Conservation (phyloP, 2,888 invertebrate species). For the Scaptomyza tumidula region DNA sequence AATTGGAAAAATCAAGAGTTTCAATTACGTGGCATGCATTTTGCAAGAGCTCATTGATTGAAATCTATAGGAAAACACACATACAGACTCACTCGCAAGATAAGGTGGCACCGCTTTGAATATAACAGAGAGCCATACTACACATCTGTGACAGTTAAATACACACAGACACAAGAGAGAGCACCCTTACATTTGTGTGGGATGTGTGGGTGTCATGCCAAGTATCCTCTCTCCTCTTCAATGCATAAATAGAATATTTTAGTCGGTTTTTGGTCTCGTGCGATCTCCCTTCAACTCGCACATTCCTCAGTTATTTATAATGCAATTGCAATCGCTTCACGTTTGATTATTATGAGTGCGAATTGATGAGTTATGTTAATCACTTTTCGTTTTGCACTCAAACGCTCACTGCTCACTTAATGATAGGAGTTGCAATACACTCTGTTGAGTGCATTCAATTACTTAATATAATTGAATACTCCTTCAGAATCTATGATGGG, state of each 20-base stretch:
- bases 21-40: constrained; percentile 67
- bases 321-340: constrained; percentile 8
- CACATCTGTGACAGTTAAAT: constrained; percentile 8
- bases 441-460: constrained; percentile 50
- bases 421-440: constrained; percentile 2
- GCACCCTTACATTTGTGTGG: background rate
- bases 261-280: background rate
- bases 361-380: constrained; percentile 33
- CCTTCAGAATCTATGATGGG: constrained; percentile 6
- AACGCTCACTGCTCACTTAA: constrained; percentile 18
- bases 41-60: constrained; percentile 50
- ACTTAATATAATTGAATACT: constrained; percentile 67
- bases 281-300: background rate
- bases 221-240: background rate
- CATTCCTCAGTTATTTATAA: background rate
- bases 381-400: constrained; percentile 34
- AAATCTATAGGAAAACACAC: constrained; percentile 34
- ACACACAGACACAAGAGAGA: background rate
- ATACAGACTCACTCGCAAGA: background rate
- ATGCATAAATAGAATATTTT: constrained; percentile 25
- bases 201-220: background rate
- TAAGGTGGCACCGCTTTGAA: background rate
- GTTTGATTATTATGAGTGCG: constrained; percentile 51
- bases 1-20: constrained; percentile 69
- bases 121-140: background rate